phyloP scores from a whole-genome alignment of 1,140 invertebrate genomes.

The Drosophila biarmipes region DNA sequence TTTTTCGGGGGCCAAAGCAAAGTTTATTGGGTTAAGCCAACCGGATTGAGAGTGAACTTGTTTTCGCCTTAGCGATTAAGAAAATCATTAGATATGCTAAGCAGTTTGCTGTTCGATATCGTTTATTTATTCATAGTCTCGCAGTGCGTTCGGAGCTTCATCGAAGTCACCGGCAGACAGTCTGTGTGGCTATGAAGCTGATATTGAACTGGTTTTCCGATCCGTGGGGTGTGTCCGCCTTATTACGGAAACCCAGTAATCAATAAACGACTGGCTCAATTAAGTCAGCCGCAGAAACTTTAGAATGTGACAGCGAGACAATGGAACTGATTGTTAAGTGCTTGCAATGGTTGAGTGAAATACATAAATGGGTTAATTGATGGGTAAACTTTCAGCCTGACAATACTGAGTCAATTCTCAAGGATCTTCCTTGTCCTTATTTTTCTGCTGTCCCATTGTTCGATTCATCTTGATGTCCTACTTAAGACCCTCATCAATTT shows the following conservation, averaged over 20 bases:
- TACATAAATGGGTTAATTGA: neutral
- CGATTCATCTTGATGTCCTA: neutral
- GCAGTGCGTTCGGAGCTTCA: constrained; percentile 1
- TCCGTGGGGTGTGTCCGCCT: constrained; percentile 16
- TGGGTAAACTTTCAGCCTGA: neutral
- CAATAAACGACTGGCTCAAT: constrained; percentile 14
- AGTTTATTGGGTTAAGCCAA: constrained; percentile 43
- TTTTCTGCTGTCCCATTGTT: neutral
- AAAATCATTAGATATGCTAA: constrained; percentile 50
- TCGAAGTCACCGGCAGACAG: constrained; percentile 23
- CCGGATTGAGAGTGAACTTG: constrained; percentile 52
- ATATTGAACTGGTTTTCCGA: constrained; percentile 25
- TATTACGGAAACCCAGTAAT: constrained; percentile 20
- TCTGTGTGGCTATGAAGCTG: constrained; percentile 3
- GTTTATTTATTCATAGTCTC: constrained; percentile 37
- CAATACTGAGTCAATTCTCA: neutral
- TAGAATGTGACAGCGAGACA: constrained; percentile 1
- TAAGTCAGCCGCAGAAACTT: neutral
- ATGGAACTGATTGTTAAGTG: neutral
- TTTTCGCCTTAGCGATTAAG: constrained; percentile 33
- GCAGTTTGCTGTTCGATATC: constrained; percentile 23
- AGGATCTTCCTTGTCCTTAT: neutral
- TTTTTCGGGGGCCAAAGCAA: constrained; percentile 3
- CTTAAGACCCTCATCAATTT: constrained; percentile 27
- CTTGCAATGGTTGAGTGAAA: neutral